Evolutionary conservation across 2,888 invertebrate species (phyloP).

Genomic region (Apamea anceps): DNA sequence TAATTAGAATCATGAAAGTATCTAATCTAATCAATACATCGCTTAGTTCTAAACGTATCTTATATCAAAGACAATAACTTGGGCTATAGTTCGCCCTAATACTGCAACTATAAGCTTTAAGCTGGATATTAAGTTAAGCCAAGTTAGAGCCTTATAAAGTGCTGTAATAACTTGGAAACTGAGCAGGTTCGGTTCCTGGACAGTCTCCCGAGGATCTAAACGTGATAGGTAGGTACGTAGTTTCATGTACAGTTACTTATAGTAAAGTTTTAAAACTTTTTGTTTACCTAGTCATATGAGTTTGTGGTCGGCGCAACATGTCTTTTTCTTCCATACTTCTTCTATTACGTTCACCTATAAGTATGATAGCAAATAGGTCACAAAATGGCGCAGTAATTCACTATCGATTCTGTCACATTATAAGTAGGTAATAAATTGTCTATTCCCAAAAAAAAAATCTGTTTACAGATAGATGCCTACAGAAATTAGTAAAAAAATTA

Average conservation of each 20-base stretch:
- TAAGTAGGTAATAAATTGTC: background rate
- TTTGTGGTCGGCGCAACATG: background rate
- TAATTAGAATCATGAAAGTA: background rate
- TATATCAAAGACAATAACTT: conserved; percentile 35
- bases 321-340: too few relatives aligned
- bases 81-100: conserved; percentile 17
- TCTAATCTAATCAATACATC: conserved; percentile 1
- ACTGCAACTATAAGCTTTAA: conserved; percentile 50
- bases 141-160: conserved; percentile 56
- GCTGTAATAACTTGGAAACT: conserved; percentile 52
- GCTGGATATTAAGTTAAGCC: conserved; percentile 55
- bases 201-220: conserved; percentile 22
- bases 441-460: background rate
- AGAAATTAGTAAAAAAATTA: background rate
- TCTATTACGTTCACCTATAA: too few relatives aligned
- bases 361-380: background rate
- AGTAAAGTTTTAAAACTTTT: background rate
- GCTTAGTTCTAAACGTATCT: conserved; percentile 13
- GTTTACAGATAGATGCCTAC: background rate
- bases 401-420: background rate
- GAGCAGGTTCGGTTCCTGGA: conserved; percentile 35
- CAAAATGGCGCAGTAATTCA: too few relatives aligned
- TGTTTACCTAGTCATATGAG: background rate
- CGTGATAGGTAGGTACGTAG: background rate
- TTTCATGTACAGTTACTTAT: background rate